Evolutionary conservation across 2,888 invertebrate species (phyloP).

Genomic region (Cheilosia vulpina): DNA sequence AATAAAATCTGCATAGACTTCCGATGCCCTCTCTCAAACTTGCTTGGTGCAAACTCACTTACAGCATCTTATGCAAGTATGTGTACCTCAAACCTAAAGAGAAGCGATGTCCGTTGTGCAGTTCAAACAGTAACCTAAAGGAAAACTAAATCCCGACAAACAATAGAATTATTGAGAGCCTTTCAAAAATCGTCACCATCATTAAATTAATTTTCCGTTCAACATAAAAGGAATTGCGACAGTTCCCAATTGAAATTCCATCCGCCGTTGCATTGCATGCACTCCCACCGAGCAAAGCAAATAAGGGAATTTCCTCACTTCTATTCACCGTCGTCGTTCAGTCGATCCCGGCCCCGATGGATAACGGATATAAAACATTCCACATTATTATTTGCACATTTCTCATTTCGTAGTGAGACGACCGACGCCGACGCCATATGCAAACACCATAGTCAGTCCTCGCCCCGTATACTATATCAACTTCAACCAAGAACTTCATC

Average conservation of each 20-base stretch:
- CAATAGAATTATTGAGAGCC: background rate
- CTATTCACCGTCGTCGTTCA: conserved; percentile 20
- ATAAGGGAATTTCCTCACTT: conserved; percentile 37
- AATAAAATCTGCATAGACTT: too few relatives aligned
- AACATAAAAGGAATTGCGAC: conserved; percentile 14
- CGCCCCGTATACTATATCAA: background rate
- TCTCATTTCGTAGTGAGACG: conserved; percentile 34
- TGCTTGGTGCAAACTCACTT: too few relatives aligned
- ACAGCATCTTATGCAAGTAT: too few relatives aligned
- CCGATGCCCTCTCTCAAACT: too few relatives aligned
- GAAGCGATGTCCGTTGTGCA: too few relatives aligned
- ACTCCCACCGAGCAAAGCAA: conserved; percentile 21
- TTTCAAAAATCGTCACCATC: conserved; percentile 1
- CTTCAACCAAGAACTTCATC: conserved; percentile 35
- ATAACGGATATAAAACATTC: conserved; percentile 56
- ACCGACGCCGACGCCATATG: conserved; percentile 20
- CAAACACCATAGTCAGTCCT: conserved; percentile 12
- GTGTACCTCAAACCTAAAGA: too few relatives aligned
- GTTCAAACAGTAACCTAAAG: too few relatives aligned
- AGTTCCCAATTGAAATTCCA: conserved; percentile 18
- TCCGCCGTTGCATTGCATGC: background rate
- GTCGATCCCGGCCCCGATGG: conserved; percentile 8
- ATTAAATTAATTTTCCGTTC: conserved; percentile 23
- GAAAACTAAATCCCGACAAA: too few relatives aligned
- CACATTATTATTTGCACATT: conserved; percentile 67